Evolutionary conservation across 37 sponge, comb jelly and placozoan genomes (phyloP), one percentile per base, ranked within the genome.

Genomic region (Bolinopsis microptera): DNA sequence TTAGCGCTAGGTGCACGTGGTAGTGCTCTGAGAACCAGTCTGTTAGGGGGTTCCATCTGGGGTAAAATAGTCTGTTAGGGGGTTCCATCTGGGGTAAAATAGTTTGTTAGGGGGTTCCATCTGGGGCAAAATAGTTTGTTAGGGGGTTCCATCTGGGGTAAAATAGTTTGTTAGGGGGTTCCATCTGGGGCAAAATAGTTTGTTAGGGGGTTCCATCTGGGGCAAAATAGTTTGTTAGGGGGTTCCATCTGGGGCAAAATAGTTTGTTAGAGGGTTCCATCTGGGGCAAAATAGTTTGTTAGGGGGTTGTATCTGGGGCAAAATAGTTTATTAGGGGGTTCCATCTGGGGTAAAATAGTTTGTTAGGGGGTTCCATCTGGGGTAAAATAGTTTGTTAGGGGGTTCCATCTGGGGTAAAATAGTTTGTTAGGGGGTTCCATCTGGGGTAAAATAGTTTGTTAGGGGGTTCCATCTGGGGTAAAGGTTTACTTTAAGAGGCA

Each of bases 1-100:
- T 86, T 21, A 86, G 0, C 2, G 90, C 90, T 18, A 86, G n/a
- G 90, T 86, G 90, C 8, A 86, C 90, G 61, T 40, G 90, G 90
- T 28, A 86, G 90, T 39, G 24, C 5, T 39, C 61, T 30, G 31
- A 41, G 90, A 86, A 86, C 90, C 90, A 86, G 8, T 38, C 35
- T 3, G 61, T 86, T 23, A 86, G 41, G 41, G 90, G 90, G 26
- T 86, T 27, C 90, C 90, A 86, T 23, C 82, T 80, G 82, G 2
- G 18, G 26, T n/a, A n/a, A 86, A 86, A 40, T 48, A 86, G 8
- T 38, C 35, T 3, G 61, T 86, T 23, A 86, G 41, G 41, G 90
- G 90, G 26, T 86, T 27, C 90, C 90, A 86, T 23, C 82, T 80
- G 82, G 2, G 18, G 26, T n/a, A n/a, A 86, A 86, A 40, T 48